These are phyloP conservation scores for Zaprionus bogoriensis DNA, from an alignment of 2,888 invertebrate species.

Conservation along the genomic window DNA sequence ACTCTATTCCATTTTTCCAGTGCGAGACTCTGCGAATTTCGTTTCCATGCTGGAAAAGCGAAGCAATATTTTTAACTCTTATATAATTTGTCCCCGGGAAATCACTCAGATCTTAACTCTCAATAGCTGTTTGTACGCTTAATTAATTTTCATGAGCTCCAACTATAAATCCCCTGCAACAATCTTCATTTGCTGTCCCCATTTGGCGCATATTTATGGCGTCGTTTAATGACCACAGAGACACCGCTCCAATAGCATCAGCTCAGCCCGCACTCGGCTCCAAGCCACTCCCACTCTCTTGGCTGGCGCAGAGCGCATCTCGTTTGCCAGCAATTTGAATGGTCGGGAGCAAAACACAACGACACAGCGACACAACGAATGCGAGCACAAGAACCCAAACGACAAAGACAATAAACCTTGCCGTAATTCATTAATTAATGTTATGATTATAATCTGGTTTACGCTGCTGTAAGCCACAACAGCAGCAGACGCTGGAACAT, in stretches of 20 bases:
- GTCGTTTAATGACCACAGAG: slow-evolving; percentile 3
- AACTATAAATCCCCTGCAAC: slow-evolving; percentile 40
- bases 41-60: too few relatives aligned
- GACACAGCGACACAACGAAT: background rate
- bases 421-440: slow-evolving; percentile 68
- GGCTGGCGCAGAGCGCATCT: background rate
- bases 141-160: slow-evolving; percentile 42
- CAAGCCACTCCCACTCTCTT: background rate
- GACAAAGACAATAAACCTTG: slow-evolving; percentile 47
- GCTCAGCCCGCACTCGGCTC: background rate
- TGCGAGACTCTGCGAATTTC: too few relatives aligned
- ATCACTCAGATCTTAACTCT: background rate
- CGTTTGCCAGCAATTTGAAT: slow-evolving; percentile 41
- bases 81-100: too few relatives aligned
- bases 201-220: slow-evolving; percentile 52
- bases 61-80: too few relatives aligned
- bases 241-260: background rate
- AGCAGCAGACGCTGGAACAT: slow-evolving; percentile 10
- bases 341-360: slow-evolving; percentile 46
- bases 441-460: slow-evolving; percentile 58
- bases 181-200: slow-evolving; percentile 27
- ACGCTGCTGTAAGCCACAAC: slow-evolving; percentile 12
- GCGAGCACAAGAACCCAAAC: slow-evolving; percentile 1
- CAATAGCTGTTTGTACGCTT: background rate
- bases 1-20: too few relatives aligned